These are phyloP conservation scores for Catostomus latipinnis DNA, from an alignment of 2,797 vertebrate species.

Conservation along the genomic window DNA sequence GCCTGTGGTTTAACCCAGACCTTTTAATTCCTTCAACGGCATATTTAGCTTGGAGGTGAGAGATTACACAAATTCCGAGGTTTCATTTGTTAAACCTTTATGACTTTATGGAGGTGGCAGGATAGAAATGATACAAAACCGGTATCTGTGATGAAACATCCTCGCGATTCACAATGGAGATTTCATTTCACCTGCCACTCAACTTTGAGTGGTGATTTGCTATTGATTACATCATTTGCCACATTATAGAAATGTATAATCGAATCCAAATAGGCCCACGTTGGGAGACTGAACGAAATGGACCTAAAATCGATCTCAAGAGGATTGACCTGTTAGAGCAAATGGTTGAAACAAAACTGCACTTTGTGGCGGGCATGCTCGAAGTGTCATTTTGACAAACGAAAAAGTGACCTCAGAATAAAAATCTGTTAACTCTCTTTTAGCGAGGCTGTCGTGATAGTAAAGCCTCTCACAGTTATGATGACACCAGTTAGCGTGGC, in stretches of 20 bases:
- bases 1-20: conserved; percentile 15
- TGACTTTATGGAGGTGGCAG: conserved; percentile 1
- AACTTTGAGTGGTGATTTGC: conserved; percentile 41
- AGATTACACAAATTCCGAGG: not conserved
- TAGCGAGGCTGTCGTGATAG: conserved; percentile 20
- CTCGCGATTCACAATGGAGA: conserved; percentile 12
- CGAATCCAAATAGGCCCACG: conserved; percentile 51
- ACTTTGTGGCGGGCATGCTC: not conserved
- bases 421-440: conserved; percentile 19
- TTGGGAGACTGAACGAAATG: conserved; percentile 55
- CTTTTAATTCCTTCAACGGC: conserved; percentile 21
- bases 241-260: conserved; percentile 62
- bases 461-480: conserved; percentile 68
- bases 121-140: not conserved
- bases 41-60: not conserved
- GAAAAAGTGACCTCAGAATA: conserved; percentile 6
- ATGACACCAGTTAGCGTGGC: conserved; percentile 79
- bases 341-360: conserved; percentile 23
- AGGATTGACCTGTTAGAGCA: conserved; percentile 56
- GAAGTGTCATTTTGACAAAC: conserved; percentile 17
- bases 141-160: not conserved
- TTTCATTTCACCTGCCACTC: not conserved
- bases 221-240: conserved; percentile 69
- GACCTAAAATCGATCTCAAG: conserved; percentile 45
- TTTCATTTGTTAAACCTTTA: conserved; percentile 6